Base-by-base conservation (phyloP, 1,140 invertebrate species). In the Micrasema longulum region DNA sequence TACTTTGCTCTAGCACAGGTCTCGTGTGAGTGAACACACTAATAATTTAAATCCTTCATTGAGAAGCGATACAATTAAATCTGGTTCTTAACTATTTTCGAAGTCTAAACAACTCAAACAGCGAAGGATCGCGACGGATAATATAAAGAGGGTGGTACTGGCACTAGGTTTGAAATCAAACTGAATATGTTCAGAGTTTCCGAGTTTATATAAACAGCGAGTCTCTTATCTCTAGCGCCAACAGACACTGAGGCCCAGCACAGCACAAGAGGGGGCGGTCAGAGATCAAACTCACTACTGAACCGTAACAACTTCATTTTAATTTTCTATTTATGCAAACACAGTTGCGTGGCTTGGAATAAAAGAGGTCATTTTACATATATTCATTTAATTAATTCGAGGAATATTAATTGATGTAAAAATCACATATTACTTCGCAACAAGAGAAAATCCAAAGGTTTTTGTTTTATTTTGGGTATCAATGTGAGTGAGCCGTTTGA, bases 181-280 rank as follows among this genome's bases (percentile, higher is more conserved):
- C 65, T 68, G 50, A 53, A 26, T 38, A 23, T 31, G 10, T 43
- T 2, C 6, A 35, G 10, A 20, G 22, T 48, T 38, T 2, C 5
- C 2, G 36, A 20, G 50, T 43, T 68, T 68, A 53, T 68, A 68
- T 53, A 52, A 57, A 45, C 31, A 9, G 36, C 11, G 66, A 4
- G 22, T 31, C 12, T 45, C 12, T 62, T 68, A 60, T 64, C 52
- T 47, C 26, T 1, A 57, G 50, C n/a, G 26, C n/a, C 20, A 41
- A 22, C 16, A 12, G 38, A 41, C 16, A 23, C 7, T 18, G 18
- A 4, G n/a, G 26, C 23, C 45, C 22, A 70, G 16, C 65, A 38
- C 22, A 70, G 16, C 65, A 38, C 64, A 55, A 71, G 73, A 64
- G 73, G 73, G 65, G 73, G 73, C 63, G 43, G 69, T 74, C 73